phyloP scores from a whole-genome alignment of 2,888 invertebrate genomes.

The Listrodromus nycthemerus region DNA sequence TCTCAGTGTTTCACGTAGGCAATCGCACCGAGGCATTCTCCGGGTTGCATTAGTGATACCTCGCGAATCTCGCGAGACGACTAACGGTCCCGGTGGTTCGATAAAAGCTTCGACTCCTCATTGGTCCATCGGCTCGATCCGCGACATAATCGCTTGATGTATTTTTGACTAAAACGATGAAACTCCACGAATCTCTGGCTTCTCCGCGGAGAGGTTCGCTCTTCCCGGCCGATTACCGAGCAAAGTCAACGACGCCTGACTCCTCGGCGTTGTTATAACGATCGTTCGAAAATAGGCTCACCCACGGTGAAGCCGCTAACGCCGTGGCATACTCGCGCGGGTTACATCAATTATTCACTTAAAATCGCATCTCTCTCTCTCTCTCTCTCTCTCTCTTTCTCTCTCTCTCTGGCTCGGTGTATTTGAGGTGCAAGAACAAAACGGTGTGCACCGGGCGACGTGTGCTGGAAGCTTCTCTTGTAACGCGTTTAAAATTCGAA shows the following conservation, averaged over 20 bases:
- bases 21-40: neutral
- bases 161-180: slow-evolving; percentile 7
- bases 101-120: slow-evolving; percentile 36
- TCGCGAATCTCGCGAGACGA: neutral
- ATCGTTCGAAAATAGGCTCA: slow-evolving; percentile 55
- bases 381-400: too few relatives aligned
- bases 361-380: slow-evolving; percentile 4
- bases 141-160: slow-evolving; percentile 23
- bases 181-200: slow-evolving; percentile 11
- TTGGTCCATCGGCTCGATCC: slow-evolving; percentile 36
- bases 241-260: slow-evolving; percentile 34
- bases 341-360: slow-evolving; percentile 63
- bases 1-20: neutral
- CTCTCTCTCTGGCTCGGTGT: slow-evolving; percentile 21
- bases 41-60: neutral
- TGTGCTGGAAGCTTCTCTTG: slow-evolving; percentile 26
- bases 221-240: neutral
- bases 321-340: slow-evolving; percentile 21
- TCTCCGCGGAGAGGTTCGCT: neutral
- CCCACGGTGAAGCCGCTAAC: neutral
- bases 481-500: slow-evolving; percentile 62
- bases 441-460: slow-evolving; percentile 13
- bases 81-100: neutral
- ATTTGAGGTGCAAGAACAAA: slow-evolving; percentile 28
- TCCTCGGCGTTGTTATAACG: slow-evolving; percentile 25